Evolutionary conservation across 2,113 vertebrate genomes (phyloP).

Genomic region (Malurus elegans): DNA sequence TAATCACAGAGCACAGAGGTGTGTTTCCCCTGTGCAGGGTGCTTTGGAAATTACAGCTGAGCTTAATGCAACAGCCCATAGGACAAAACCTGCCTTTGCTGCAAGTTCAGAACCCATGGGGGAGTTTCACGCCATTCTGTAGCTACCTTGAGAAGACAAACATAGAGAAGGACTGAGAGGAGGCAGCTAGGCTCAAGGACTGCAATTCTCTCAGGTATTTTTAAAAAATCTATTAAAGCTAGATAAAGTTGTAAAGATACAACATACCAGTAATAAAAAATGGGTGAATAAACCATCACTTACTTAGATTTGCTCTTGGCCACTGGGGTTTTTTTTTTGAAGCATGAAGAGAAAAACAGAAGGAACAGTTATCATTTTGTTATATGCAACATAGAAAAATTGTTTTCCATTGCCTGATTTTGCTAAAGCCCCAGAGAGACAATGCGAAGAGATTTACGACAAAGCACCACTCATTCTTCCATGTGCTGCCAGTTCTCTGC

Average conservation of each 20-base stretch:
- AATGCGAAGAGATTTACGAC: background rate
- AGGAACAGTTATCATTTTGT: background rate
- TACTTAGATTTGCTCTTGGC: slow-evolving; percentile 81
- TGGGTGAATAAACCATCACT: slow-evolving; percentile 43
- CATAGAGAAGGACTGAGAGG: background rate
- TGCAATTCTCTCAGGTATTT: background rate
- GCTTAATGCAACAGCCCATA: accelerated
- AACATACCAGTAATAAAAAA: background rate
- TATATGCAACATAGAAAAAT: background rate
- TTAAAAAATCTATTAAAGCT: background rate
- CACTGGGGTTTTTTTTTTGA: slow-evolving; percentile 58
- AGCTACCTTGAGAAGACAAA: background rate
- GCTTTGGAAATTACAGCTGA: background rate
- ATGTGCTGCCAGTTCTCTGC: background rate
- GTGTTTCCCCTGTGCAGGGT: accelerated
- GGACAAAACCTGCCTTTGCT: background rate
- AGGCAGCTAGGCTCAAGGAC: background rate
- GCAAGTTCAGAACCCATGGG: background rate
- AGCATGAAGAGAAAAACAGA: background rate
- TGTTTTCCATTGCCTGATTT: background rate
- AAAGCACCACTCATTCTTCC: background rate
- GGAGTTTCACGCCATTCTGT: background rate
- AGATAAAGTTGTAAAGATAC: background rate
- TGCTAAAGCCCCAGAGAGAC: background rate
- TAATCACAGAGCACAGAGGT: background rate